phyloP scores from a whole-genome alignment of 1,140 invertebrate genomes.

The Dolichoris vasculosae region DNA sequence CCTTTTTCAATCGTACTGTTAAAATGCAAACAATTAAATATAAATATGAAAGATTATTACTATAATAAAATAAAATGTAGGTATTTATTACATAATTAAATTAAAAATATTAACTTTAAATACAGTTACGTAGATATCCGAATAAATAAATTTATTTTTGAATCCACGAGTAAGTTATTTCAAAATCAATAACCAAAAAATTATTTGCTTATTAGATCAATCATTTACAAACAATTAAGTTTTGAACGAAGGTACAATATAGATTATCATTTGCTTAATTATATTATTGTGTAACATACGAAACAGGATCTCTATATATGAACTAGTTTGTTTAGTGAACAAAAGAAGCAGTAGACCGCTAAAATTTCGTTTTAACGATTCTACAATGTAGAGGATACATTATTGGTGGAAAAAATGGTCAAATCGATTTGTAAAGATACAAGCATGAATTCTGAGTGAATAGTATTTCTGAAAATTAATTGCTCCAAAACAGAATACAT shows the following conservation, averaged over 20 bases:
- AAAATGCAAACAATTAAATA: too few species aligned
- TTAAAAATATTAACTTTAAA: too few species aligned
- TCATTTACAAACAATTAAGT: slow-evolving; percentile 1
- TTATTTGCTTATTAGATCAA: background rate
- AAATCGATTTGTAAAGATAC: slow-evolving; percentile 5
- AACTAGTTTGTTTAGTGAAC: slow-evolving; percentile 14
- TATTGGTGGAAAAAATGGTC: background rate
- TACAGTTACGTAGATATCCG: too few species aligned
- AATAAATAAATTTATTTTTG: too few species aligned
- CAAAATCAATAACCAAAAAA: background rate
- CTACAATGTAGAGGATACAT: background rate
- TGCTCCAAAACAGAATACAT: slow-evolving; percentile 1
- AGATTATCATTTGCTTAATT: slow-evolving; percentile 14
- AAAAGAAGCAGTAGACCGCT: background rate
- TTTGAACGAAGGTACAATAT: background rate
- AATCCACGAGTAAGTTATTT: too few species aligned
- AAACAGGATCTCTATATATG: background rate
- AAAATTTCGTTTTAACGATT: slow-evolving; percentile 13
- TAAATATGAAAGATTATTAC: too few species aligned
- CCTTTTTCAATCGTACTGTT: too few species aligned
- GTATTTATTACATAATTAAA: too few species aligned
- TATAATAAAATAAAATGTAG: too few species aligned
- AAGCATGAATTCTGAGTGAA: background rate
- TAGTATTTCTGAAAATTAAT: background rate
- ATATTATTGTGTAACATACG: background rate